phyloP scores from a whole-genome alignment of 2,113 vertebrate genomes.

The Podiceps cristatus region DNA sequence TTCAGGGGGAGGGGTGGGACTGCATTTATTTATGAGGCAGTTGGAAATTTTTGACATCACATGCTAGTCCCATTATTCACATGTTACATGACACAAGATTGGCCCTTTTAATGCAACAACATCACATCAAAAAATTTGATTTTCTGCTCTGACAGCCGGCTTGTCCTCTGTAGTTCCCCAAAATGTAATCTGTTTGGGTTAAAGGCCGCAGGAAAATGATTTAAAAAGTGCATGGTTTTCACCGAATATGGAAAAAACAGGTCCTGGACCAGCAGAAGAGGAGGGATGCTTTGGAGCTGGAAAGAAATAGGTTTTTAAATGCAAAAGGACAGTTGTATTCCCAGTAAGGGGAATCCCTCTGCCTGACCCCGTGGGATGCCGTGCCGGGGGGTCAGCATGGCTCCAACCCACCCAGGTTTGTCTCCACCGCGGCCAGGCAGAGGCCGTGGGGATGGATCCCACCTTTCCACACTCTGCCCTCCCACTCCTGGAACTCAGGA shows the following conservation, averaged over 20 bases:
- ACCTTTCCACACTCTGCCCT: neutral
- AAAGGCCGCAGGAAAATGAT: slow-evolving; percentile 63
- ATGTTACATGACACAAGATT: slow-evolving; percentile 77
- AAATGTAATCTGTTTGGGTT: slow-evolving; percentile 66
- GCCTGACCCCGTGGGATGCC: rapidly evolving
- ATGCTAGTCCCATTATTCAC: slow-evolving; percentile 79
- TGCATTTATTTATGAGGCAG: slow-evolving; percentile 79
- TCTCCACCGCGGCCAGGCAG: rapidly evolving
- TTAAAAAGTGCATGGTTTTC: neutral
- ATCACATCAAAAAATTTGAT: slow-evolving; percentile 72
- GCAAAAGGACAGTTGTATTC: neutral
- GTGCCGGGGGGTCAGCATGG: neutral
- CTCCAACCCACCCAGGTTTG: rapidly evolving
- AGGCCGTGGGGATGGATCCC: neutral
- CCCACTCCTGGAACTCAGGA: neutral
- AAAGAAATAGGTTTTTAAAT: neutral
- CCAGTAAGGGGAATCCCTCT: neutral
- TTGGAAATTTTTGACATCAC: slow-evolving; percentile 80
- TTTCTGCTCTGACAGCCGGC: slow-evolving; percentile 73
- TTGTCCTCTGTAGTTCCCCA: slow-evolving; percentile 36
- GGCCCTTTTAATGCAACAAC: slow-evolving; percentile 79
- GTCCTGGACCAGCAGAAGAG: neutral
- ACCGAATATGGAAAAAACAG: neutral
- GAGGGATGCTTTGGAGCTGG: neutral
- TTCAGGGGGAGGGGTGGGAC: slow-evolving; percentile 70